phyloP scores from a whole-genome alignment of 2,797 vertebrate species.

The Ceryle rudis region DNA sequence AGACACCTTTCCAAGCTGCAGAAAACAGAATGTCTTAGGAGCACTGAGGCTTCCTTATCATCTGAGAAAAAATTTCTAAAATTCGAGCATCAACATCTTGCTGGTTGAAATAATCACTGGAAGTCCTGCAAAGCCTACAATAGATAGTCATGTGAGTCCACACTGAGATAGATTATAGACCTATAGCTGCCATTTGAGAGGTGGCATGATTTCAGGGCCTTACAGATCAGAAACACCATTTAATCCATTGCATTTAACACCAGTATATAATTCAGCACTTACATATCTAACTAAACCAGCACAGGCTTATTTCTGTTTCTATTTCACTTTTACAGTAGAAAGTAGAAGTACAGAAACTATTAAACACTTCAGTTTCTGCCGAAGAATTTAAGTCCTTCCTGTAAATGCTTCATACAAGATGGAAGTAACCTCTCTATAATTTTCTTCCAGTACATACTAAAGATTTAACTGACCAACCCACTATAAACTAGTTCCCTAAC shows the following conservation, averaged over 20 bases:
- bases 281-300: background rate
- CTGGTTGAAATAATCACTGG: background rate
- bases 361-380: background rate
- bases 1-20: background rate
- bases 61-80: background rate
- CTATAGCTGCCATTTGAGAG: background rate
- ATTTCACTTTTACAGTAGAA: constrained; percentile 1
- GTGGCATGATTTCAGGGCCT: background rate
- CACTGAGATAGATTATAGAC: background rate
- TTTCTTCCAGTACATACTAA: background rate
- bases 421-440: background rate
- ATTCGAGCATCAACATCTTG: background rate
- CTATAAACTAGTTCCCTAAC: background rate
- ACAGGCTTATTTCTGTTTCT: background rate
- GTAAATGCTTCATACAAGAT: background rate
- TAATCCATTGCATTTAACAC: background rate
- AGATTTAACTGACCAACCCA: background rate
- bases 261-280: background rate
- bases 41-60: background rate
- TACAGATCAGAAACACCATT: background rate
- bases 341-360: background rate
- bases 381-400: background rate
- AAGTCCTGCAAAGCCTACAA: background rate
- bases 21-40: background rate
- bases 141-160: background rate